Percentiles rank a stretch among this genome's conserved stretches.
Conservation (phyloP, 2,888 invertebrate genomes). For the Macrostomum cliftonense region DNA sequence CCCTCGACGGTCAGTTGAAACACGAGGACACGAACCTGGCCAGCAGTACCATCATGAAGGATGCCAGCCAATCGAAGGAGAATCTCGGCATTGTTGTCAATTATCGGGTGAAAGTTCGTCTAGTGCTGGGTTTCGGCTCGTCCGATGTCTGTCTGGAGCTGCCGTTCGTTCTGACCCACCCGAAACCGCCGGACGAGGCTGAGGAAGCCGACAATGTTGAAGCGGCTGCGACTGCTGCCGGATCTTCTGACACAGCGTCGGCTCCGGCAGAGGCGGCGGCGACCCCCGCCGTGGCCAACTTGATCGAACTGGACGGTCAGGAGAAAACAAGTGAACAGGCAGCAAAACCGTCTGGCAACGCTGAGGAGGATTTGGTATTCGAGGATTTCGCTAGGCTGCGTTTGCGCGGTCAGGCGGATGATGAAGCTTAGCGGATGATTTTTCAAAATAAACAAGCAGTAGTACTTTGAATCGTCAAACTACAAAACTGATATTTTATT, state of each 20-base stretch:
- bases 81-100: slow-evolving; percentile 96
- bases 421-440: slow-evolving; percentile 18
- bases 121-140: slow-evolving; percentile 69
- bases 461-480: too few relatives aligned
- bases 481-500: too few relatives aligned
- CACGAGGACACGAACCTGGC: slow-evolving; percentile 96
- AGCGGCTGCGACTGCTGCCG: too few relatives aligned
- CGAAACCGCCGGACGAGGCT: slow-evolving; percentile 55
- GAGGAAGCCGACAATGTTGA: too few relatives aligned
- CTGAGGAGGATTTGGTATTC: slow-evolving; percentile 91
- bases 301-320: too few relatives aligned
- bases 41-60: slow-evolving; percentile 58
- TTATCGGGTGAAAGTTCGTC: slow-evolving; percentile 93
- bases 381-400: slow-evolving; percentile 95
- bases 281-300: too few relatives aligned
- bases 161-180: slow-evolving; percentile 94
- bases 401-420: slow-evolving; percentile 56
- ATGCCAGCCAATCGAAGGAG: slow-evolving; percentile 41
- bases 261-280: too few relatives aligned
- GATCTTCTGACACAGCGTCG: too few relatives aligned
- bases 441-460: too few relatives aligned
- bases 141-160: slow-evolving; percentile 86
- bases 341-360: neutral
- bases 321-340: too few relatives aligned
- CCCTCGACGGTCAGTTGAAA: slow-evolving; percentile 88